A percentile compares a stretch with the other conserved stretches of the same genome.
phyloP scores from a whole-genome alignment of 2,113 vertebrate species.

The Laticauda colubrina region DNA sequence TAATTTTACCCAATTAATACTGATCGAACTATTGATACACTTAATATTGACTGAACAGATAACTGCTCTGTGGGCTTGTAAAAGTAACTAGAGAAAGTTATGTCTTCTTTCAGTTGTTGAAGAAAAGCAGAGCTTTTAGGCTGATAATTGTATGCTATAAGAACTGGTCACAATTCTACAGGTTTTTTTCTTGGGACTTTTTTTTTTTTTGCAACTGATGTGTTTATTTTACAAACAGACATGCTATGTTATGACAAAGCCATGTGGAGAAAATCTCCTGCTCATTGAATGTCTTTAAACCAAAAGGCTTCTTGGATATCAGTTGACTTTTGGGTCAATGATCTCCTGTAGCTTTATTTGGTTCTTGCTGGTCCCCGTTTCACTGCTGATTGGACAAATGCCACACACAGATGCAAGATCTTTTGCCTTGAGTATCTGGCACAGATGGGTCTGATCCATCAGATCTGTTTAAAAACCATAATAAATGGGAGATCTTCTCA shows the following conservation, averaged over 20 bases:
- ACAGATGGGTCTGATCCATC: constrained; percentile 59
- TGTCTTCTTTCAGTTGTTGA: neutral
- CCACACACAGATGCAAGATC: constrained; percentile 54
- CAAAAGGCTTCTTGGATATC: constrained; percentile 41
- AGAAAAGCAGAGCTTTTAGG: neutral
- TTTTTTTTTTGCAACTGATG: constrained; percentile 33
- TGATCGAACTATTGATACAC: neutral
- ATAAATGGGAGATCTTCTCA: constrained; percentile 26
- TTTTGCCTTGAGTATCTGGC: constrained; percentile 50
- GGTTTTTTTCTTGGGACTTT: constrained; percentile 7
- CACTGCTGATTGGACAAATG: constrained; percentile 64
- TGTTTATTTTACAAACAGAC: constrained; percentile 56
- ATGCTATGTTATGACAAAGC: constrained; percentile 46
- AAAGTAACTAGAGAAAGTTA: neutral
- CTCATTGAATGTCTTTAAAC: constrained; percentile 48
- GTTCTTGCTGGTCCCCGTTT: constrained; percentile 64
- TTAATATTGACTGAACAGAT: constrained; percentile 3
- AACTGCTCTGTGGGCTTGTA: neutral
- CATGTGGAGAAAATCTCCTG: constrained; percentile 51
- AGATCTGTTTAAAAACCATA: constrained; percentile 25
- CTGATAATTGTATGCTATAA: neutral
- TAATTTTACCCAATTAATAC: neutral
- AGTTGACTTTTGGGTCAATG: constrained; percentile 53
- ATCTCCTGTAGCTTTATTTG: constrained; percentile 65
- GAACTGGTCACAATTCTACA: constrained; percentile 5